Evolutionary conservation across 2,888 invertebrate species (phyloP).

Genomic region (Parascotia fuliginaria): DNA sequence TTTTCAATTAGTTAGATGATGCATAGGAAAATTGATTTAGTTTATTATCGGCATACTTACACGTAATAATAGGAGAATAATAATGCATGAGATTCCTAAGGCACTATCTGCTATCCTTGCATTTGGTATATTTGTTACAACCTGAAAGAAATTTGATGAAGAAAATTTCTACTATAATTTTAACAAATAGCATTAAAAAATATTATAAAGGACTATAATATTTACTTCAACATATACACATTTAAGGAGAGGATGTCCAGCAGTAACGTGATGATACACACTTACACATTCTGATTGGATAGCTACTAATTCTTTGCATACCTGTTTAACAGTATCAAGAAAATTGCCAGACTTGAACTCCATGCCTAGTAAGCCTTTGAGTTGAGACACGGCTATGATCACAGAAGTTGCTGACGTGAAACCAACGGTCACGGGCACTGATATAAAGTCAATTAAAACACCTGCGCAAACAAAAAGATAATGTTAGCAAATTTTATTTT

Average conservation of each 20-base stretch:
- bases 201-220: too few species aligned
- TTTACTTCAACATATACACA: too few species aligned
- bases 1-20: too few species aligned
- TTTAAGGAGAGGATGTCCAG: too few species aligned
- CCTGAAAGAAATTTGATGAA: slow-evolving; percentile 71
- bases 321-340: slow-evolving; percentile 89
- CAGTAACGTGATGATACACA: too few species aligned
- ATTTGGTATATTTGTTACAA: slow-evolving; percentile 88
- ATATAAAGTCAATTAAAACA: slow-evolving; percentile 95
- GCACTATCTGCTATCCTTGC: slow-evolving; percentile 89
- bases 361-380: slow-evolving; percentile 90
- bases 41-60: too few species aligned
- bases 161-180: background rate
- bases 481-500: background rate
- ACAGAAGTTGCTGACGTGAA: slow-evolving; percentile 97
- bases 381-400: slow-evolving; percentile 94
- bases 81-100: slow-evolving; percentile 90
- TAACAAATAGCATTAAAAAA: background rate
- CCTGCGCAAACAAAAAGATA: slow-evolving; percentile 79
- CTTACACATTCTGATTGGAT: too few species aligned
- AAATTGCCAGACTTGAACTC: slow-evolving; percentile 91
- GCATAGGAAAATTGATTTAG: too few species aligned
- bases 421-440: slow-evolving; percentile 94
- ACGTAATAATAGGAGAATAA: slow-evolving; percentile 89
- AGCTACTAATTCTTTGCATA: too few species aligned